Base-by-base conservation (phyloP, 2,888 invertebrate species). In the Cryptocheilus praepositus region DNA sequence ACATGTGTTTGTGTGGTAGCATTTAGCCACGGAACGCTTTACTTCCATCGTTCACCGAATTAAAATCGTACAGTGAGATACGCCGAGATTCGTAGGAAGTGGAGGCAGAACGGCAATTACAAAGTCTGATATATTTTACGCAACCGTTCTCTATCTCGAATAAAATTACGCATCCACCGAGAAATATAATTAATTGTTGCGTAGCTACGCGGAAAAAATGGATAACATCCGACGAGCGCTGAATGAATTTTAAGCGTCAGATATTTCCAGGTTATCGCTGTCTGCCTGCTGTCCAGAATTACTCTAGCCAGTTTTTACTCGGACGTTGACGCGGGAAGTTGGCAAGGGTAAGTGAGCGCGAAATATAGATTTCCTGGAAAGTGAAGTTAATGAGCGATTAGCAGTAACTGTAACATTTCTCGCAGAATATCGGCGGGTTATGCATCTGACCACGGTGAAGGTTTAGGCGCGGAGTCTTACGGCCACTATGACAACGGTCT, bases 341-440 rank as follows among this genome's bases (percentile, higher is more conserved):
- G 84, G 86, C 79, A 84, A 28, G 83, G 79, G 86, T 86, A 72
- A 83, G 82, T 52, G 44, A 61, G 0, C 1, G 11, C 2, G 13
- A 46, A 59, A 46, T 21, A 11, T 5, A 51, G 54, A 51, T 46
- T 61, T 11, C 1, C 3, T 36, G 1, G 36, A 36, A 7, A 36
- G 36, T 36, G 36, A 2, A 4, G 36, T 5, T 25, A 25, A 25
- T 1, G 36, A 36, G 36, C 7, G 36, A 25, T 36, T 11, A 11
- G 8, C 36, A 11, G 1, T 36, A 11, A 36, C 2, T 11, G 36
- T 36, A 11, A 36, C 36, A 36, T 11, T 36, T 36, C 36, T 46
- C 19, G 52, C 51, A 76, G 72, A 13, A 3, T 72, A 52, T 61
- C 67, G 7, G 44, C 22, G 2, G 57, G 52, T 45, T 71, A 70